These are phyloP conservation scores for Elephantulus edwardii DNA, from an alignment of 2,113 vertebrate species.

Conservation along the genomic window DNA sequence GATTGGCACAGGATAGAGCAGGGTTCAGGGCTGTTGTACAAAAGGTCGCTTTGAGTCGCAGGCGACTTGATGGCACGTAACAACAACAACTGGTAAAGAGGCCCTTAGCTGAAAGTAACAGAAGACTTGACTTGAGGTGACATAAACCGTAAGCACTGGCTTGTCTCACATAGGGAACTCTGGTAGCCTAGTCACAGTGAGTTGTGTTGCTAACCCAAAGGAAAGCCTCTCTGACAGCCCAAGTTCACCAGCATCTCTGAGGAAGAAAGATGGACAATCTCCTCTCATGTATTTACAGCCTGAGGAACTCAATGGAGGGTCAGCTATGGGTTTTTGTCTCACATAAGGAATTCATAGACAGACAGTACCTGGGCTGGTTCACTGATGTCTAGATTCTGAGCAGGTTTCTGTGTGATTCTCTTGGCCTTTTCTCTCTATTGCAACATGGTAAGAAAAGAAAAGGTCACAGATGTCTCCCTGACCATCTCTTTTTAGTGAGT, in stretches of 20 bases:
- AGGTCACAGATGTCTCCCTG: background rate
- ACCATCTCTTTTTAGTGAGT: background rate
- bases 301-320: no score
- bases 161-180: background rate
- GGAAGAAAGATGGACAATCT: no score
- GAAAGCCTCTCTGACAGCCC: no score
- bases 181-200: no score
- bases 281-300: no score
- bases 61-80: no score
- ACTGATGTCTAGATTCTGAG: background rate
- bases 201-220: no score
- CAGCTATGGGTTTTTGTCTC: no score
- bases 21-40: no score
- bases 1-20: no score
- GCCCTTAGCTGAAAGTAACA: slow-evolving; percentile 25
- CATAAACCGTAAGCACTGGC: slow-evolving; percentile 19
- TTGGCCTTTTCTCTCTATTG: background rate
- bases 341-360: background rate
- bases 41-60: no score
- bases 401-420: background rate
- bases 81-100: background rate
- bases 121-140: background rate
- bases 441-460: background rate
- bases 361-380: background rate
- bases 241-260: no score